Percentiles rank a stretch among this genome's conserved stretches.
Conservation (phyloP, 2,113 vertebrate species). For the Halcyon senegalensis region DNA sequence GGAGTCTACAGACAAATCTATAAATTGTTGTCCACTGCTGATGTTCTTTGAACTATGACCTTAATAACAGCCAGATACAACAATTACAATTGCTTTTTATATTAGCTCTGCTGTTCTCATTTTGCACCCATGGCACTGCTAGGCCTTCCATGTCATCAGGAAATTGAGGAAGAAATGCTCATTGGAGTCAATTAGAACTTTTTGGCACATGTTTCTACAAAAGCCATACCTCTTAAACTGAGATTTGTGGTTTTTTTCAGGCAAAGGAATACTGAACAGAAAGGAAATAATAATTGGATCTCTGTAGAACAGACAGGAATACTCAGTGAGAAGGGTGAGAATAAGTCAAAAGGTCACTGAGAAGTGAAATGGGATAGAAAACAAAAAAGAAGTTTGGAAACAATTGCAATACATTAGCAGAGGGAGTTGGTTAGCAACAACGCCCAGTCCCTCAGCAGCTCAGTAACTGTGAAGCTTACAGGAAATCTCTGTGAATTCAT, state of each 20-base stretch:
- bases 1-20: neutral
- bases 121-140: neutral
- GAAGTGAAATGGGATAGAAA: neutral
- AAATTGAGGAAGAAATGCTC: conserved; percentile 1
- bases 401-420: neutral
- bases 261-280: neutral
- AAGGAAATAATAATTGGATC: neutral
- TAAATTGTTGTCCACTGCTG: neutral
- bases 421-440: neutral
- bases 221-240: neutral
- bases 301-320: neutral
- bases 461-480: neutral
- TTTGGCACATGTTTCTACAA: neutral
- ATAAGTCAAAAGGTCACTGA: neutral
- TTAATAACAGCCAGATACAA: neutral
- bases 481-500: neutral
- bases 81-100: neutral
- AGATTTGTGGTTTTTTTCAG: neutral
- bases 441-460: neutral
- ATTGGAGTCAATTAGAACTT: neutral
- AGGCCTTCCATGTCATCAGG: neutral
- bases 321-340: neutral
- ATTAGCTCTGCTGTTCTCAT: conserved; percentile 22
- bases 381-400: neutral
- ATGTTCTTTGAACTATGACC: neutral